Base-by-base conservation (phyloP, 2,113 vertebrate genomes). In the Vimba vimba region DNA sequence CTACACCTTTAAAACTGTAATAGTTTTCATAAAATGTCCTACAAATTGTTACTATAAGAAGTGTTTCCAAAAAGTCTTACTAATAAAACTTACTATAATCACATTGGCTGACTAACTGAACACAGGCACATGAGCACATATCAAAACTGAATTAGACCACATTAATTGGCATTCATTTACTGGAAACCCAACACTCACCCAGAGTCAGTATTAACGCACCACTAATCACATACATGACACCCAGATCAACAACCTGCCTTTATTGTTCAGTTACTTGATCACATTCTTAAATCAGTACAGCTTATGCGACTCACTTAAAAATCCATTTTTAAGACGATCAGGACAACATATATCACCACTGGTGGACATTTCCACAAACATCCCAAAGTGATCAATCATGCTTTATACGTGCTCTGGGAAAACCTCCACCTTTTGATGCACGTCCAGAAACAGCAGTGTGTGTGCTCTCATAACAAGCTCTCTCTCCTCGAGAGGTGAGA, bases 321-420 rank as follows among this genome's bases (percentile, higher is more conserved):
- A 73, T 62, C 85, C 78, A 89, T 85, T 85, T 50, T 78, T n/a
- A 17, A 39, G 33, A 57, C 10, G 45, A 87, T 79, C 33, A 39
- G 78, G 79, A 87, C 73, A 78, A 80, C 64, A 79, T 57, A 73
- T 4, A 79, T 87, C 88, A 82, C 50, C 12, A 30, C 88, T 79
- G 79, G 64, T 84, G 62, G 74, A 84, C 55, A 75, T 83, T 83
- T 83, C 77, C 83, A 75, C 83, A 87, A 87, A 89, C 88, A 89
- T 85, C 86, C 47, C 68, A 62, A 89, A 86, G 76, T 7, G 30
- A 86, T 84, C 81, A 73, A 79, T 88, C 85, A 83, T 39, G 55
- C 13, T 30, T 87, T n/a, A 30, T 73, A 66, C 71, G 45, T 25
- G 62, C 71, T 82, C 79, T 30, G 79, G 78, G 68, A 79, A 68